Evolutionary conservation across 2,113 vertebrate species (phyloP), one percentile per base, ranked within the genome.

Genomic region (Gobiocypris rarus): DNA sequence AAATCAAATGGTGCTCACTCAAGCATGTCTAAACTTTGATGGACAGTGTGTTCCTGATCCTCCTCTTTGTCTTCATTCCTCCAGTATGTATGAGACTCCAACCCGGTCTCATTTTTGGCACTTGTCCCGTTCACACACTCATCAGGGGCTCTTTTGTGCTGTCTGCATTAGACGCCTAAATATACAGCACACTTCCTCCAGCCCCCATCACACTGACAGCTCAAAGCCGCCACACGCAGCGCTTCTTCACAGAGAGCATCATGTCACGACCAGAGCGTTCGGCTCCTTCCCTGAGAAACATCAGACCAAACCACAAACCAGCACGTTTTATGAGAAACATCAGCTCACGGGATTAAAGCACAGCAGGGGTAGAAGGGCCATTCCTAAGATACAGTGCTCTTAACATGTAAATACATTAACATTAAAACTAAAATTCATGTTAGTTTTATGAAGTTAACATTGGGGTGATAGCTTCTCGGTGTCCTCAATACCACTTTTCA

Each of bases 61-160:
- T 14, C 28, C 50, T 15, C 54, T 19, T 10, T 45, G 50, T 43
- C 65, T 56, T 22, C 10, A 10, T 41, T 5, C 22, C 56, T n/a
- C 65, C 38, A 67, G 26, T 59, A 38, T 7, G 38, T 38, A 7
- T 1, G 52, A 24, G 11, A 43, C 17, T 31, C 77, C 50, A 79
- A 69, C 48, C 7, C 52, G 2, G 28, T 26, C 24, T 56, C 84
- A 75, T 63, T 67, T 54, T 54, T 28, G 65, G 65, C 24, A 31
- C 61, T 79, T n/a, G 54, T 56, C 65, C 19, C 19, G 41, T 38
- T 15, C 54, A 45, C 69, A 52, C 67, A 67, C 82, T 65, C 82
- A 59, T 74, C 28, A 80, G 75, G 38, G 73, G 48, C 6, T 59
- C 81, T 78, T 78, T 79, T 86, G 75, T 83, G 52, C 45, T 1